Percentiles rank a stretch among this genome's conserved stretches.
These are phyloP conservation scores for Dexiosoma caninum DNA, from an alignment of 2,888 invertebrate species.

Conservation along the genomic window DNA sequence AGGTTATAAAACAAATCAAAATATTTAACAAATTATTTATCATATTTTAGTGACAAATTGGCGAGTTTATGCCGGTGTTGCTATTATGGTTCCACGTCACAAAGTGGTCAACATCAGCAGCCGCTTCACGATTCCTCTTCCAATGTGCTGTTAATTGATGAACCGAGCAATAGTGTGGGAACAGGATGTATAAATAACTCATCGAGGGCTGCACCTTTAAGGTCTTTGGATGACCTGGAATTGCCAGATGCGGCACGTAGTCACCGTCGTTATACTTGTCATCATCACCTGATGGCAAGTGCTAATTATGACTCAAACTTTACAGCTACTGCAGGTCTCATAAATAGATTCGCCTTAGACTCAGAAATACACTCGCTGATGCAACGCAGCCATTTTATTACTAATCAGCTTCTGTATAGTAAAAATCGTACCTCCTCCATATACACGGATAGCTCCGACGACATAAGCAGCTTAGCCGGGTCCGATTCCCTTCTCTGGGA, in stretches of 20 bases:
- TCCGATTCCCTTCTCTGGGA: conserved; percentile 86
- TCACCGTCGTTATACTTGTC: conserved; percentile 74
- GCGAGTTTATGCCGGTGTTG: conserved; percentile 77
- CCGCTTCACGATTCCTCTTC: conserved; percentile 78
- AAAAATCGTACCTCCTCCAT: conserved; percentile 87
- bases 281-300: conserved; percentile 75
- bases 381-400: conserved; percentile 78
- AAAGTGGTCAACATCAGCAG: conserved; percentile 66
- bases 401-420: conserved; percentile 80
- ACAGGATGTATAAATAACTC: conserved; percentile 66
- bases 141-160: conserved; percentile 80
- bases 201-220: conserved; percentile 78
- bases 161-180: conserved; percentile 77
- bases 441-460: conserved; percentile 92
- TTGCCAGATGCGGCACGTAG: conserved; percentile 72
- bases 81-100: conserved; percentile 70
- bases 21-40: not conserved
- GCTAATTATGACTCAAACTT: conserved; percentile 70
- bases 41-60: conserved; percentile 72
- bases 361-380: conserved; percentile 78
- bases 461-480: conserved; percentile 88
- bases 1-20: not conserved
- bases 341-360: conserved; percentile 78
- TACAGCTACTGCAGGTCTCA: conserved; percentile 78
- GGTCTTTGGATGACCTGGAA: conserved; percentile 81